Conservation (phyloP, 2,113 vertebrate genomes). For the Elephantulus edwardii region DNA sequence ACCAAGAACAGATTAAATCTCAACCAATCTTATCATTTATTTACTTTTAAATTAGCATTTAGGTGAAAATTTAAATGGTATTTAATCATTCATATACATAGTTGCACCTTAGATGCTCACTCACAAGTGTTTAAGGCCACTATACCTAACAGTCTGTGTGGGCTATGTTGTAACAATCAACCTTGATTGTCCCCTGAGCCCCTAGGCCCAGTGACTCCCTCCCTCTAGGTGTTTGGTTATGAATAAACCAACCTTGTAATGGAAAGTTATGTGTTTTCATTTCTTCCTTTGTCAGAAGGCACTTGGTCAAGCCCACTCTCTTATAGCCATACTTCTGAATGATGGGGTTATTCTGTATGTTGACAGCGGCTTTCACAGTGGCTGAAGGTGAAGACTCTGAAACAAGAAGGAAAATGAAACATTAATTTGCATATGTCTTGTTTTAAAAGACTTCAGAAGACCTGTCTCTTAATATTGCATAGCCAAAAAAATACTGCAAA, state of each 20-base stretch:
- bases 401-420: conserved; percentile 29
- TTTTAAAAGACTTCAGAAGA: conserved; percentile 1
- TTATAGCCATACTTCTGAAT: conserved; percentile 80
- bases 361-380: conserved; percentile 60
- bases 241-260: conserved; percentile 80
- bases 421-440: background rate
- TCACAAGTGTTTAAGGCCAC: too few relatives aligned
- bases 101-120: too few relatives aligned
- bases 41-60: too few relatives aligned
- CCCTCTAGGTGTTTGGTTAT: too few relatives aligned
- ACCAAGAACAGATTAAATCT: conserved; percentile 31
- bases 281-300: conserved; percentile 81
- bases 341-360: conserved; percentile 74
- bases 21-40: conserved; percentile 80
- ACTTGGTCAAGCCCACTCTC: conserved; percentile 78
- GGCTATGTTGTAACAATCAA: too few relatives aligned
- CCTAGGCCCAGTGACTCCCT: too few relatives aligned
- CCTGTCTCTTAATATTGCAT: background rate
- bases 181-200: too few relatives aligned
- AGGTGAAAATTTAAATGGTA: too few relatives aligned
- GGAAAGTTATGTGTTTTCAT: conserved; percentile 82
- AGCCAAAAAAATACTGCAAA: background rate
- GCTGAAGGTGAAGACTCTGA: conserved; percentile 74
- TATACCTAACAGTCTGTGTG: too few relatives aligned
- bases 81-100: too few relatives aligned